Evolutionary conservation across 2,797 vertebrate species (phyloP).

Genomic region (Phalloptychus januarius): DNA sequence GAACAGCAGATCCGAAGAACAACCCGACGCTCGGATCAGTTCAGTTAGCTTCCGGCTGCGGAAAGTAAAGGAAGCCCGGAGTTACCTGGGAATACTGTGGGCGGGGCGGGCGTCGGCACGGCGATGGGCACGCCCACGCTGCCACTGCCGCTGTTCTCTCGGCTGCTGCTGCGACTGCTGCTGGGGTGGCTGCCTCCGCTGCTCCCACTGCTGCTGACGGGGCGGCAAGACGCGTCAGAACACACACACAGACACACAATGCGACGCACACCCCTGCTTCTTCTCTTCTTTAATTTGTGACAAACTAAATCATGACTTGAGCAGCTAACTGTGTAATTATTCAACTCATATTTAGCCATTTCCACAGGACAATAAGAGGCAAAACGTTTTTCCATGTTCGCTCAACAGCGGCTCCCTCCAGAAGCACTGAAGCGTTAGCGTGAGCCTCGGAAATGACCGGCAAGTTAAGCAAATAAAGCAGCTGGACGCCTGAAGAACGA

Average conservation of each 20-base stretch:
- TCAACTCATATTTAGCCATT: background rate
- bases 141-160: slow-evolving; percentile 99
- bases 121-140: slow-evolving; percentile 97
- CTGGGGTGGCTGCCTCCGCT: slow-evolving; percentile 97
- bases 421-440: slow-evolving; percentile 42
- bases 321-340: background rate
- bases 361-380: background rate
- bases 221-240: slow-evolving; percentile 54
- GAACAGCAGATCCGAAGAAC: slow-evolving; percentile 34
- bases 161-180: slow-evolving; percentile 98
- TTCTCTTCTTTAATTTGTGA: background rate
- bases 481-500: slow-evolving; percentile 37
- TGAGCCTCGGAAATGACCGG: slow-evolving; percentile 56
- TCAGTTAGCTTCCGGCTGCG: slow-evolving; percentile 19
- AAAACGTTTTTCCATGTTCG: background rate
- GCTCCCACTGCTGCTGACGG: slow-evolving; percentile 90
- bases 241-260: background rate
- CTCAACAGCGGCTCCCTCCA: slow-evolving; percentile 24
- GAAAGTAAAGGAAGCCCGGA: rapidly evolving
- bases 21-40: slow-evolving; percentile 32
- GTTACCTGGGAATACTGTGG: slow-evolving; percentile 94
- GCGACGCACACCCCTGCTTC: background rate
- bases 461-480: slow-evolving; percentile 32
- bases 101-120: slow-evolving; percentile 95
- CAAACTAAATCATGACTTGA: background rate